These are phyloP conservation scores for Rynchops niger DNA, from an alignment of 2,113 vertebrate genomes.

Conservation along the genomic window DNA sequence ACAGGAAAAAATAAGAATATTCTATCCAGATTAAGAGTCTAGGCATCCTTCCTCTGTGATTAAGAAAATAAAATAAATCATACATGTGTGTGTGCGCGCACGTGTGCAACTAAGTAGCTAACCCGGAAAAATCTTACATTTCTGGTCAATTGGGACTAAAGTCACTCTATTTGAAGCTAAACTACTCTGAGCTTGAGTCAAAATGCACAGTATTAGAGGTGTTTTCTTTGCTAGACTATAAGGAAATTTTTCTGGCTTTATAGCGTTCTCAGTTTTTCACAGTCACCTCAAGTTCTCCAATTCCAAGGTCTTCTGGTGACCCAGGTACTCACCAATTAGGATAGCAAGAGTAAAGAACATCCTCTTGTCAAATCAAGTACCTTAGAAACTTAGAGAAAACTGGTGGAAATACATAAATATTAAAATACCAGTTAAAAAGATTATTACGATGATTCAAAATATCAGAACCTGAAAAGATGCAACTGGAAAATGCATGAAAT, in stretches of 20 bases:
- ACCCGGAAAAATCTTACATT: background rate
- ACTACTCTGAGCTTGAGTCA: background rate
- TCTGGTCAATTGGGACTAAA: background rate
- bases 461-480: background rate
- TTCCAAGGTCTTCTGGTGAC: background rate
- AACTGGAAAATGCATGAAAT: background rate
- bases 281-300: background rate
- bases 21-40: conserved; percentile 1
- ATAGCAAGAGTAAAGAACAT: background rate
- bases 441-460: background rate
- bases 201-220: background rate
- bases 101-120: background rate
- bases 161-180: background rate
- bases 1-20: conserved; percentile 54
- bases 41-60: conserved; percentile 21
- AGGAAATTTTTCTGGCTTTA: background rate
- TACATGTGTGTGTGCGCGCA: background rate
- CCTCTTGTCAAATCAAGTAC: background rate
- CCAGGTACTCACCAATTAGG: background rate
- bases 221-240: background rate
- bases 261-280: background rate
- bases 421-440: background rate
- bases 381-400: background rate
- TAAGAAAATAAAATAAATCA: background rate
- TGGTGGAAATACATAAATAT: background rate